Evolutionary conservation across 1,140 invertebrate genomes (phyloP), one percentile per base, ranked within the genome.

Genomic region (Gyrodactylus bullatarudis): DNA sequence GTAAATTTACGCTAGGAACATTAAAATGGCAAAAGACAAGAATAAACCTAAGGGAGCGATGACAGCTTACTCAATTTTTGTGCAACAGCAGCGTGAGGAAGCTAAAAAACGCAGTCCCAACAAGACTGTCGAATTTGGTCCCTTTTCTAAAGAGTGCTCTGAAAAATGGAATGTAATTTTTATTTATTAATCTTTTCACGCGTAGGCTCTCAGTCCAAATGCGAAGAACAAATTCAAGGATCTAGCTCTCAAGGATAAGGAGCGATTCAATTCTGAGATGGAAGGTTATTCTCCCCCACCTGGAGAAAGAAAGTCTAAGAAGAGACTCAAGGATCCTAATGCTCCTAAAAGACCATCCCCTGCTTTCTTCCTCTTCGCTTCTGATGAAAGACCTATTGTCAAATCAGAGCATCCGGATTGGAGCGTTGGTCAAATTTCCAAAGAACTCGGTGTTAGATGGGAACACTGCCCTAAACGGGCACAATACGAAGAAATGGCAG

Each of bases 91-190:
- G 82, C 86, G 94, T 34, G 93, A 97, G 80, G 82, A 84, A 75
- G 91, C 96, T 83, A 97, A 97, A 85, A 96, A 95, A 82, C 95
- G 96, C 80, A 91, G 97, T 80, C 95, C 95, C 2, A 89, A 92
- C 79, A 94, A 98, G 80, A 89, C 88, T 81, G 93, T 99, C 24
- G 88, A 96, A 73, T 98, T 99, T 81, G 87, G 91, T 21, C 93
- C 97, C 78, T 98, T 99, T 81, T 96, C 92, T 24, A 91, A 91
- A 83, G 97, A 96, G 81, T 99, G 94, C 81, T 89, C 93, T 73
- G 89, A 94, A 81, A 87, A 92, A 82, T 99, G 95, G 95, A 98
- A 96, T 88, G 92, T 94, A 81, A 25, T 71, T 8, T 8, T 8
- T 16, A n/a, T 16, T 54, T 16, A 8, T 54, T n/a, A 54, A 54